A percentile compares a stretch with the other conserved stretches of the same genome.
Evolutionary conservation across 2,113 vertebrate genomes (phyloP).

Genomic region (Mormyrus lacerda): DNA sequence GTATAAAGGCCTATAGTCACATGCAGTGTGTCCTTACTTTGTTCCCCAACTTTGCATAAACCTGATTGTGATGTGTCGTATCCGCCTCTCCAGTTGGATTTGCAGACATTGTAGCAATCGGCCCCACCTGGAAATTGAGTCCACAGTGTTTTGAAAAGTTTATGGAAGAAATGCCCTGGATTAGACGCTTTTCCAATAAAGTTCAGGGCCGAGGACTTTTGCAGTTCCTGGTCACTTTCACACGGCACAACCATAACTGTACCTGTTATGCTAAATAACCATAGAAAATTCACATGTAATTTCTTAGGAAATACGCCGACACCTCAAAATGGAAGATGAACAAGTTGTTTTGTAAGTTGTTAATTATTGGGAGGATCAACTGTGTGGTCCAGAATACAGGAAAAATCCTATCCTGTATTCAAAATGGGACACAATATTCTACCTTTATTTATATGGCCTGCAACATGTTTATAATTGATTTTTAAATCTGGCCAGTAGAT

Average conservation of each 20-base stretch:
- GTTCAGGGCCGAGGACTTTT: neutral
- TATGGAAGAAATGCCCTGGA: neutral
- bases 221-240: neutral
- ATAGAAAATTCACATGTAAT: neutral
- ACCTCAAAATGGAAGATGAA: neutral
- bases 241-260: neutral
- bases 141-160: neutral
- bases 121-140: constrained; percentile 66
- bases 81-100: constrained; percentile 86
- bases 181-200: neutral
- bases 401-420: neutral
- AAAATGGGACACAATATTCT: neutral
- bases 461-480: neutral
- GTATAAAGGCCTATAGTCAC: neutral
- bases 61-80: constrained; percentile 86
- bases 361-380: neutral
- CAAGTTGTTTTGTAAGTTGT: neutral
- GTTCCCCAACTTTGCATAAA: constrained; percentile 76
- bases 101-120: constrained; percentile 79
- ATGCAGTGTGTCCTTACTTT: constrained; percentile 56
- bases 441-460: neutral
- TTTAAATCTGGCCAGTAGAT: neutral
- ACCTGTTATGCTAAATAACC: neutral
- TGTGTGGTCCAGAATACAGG: neutral
- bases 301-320: neutral